These are phyloP conservation scores for Erynnis tages DNA, from an alignment of 2,888 invertebrate genomes.

Conservation along the genomic window DNA sequence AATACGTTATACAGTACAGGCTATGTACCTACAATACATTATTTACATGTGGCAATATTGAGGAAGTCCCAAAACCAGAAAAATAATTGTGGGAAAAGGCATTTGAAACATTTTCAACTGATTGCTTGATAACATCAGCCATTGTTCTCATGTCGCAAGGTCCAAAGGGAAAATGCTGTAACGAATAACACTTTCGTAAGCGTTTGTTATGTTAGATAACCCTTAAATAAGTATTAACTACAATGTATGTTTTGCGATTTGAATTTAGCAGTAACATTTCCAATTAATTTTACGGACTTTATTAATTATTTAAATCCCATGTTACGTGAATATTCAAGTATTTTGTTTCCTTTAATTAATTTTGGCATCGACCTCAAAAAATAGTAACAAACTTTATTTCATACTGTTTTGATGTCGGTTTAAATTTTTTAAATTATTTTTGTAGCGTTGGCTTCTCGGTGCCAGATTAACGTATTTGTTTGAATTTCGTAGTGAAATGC, in stretches of 20 bases:
- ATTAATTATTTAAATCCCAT: too few species aligned
- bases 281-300: too few species aligned
- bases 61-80: constrained; percentile 16
- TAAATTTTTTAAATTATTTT: not conserved
- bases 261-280: too few species aligned
- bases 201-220: constrained; percentile 3
- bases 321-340: too few species aligned
- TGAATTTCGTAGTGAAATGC: not conserved
- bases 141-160: constrained; percentile 20
- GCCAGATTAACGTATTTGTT: not conserved
- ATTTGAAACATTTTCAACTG: constrained; percentile 6
- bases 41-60: constrained; percentile 13
- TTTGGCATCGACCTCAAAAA: too few species aligned
- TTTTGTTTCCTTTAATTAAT: too few species aligned
- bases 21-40: too few species aligned
- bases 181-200: constrained; percentile 23
- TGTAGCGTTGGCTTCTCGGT: too few species aligned
- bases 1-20: too few species aligned
- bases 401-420: too few species aligned
- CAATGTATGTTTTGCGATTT: too few species aligned
- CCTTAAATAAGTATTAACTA: not conserved
- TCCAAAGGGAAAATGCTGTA: constrained; percentile 13
- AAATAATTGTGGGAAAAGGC: constrained; percentile 18
- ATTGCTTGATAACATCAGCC: constrained; percentile 3
- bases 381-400: not conserved